These are phyloP conservation scores for Meloidogyne exigua DNA, from an alignment of 1,140 invertebrate species.

Conservation along the genomic window DNA sequence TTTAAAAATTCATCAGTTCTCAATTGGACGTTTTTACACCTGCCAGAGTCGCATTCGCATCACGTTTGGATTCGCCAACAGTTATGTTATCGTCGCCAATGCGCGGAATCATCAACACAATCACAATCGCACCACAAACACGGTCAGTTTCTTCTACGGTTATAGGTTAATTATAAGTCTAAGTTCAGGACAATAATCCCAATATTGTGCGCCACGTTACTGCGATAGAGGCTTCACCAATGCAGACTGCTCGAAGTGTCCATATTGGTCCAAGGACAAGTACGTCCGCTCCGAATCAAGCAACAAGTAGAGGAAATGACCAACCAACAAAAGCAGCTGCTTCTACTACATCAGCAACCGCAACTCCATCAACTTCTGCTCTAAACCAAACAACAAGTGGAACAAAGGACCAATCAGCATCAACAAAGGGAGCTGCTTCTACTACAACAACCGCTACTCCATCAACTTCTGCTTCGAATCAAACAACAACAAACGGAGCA, in stretches of 20 bases:
- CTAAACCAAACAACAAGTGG: too few relatives aligned
- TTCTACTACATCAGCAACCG: neutral
- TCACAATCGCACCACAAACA: neutral
- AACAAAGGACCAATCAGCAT: neutral
- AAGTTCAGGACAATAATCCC: neutral
- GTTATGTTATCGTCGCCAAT: neutral
- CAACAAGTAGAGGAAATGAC: neutral
- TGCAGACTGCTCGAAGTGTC: neutral
- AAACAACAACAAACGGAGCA: too few relatives aligned
- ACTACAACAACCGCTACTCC: neutral
- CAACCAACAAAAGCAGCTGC: neutral
- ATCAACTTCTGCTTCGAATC: too few relatives aligned
- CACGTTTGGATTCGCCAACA: neutral
- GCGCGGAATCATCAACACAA: neutral
- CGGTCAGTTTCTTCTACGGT: neutral
- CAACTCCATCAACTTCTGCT: too few relatives aligned
- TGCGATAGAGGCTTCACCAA: neutral
- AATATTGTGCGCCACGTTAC: neutral
- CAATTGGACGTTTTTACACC: neutral
- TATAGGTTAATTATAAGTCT: neutral
- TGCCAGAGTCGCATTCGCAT: neutral
- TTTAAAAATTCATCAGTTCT: neutral
- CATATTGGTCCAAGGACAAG: neutral
- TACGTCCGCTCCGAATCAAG: neutral
- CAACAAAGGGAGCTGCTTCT: neutral